Percentiles rank a stretch among this genome's conserved stretches.
Evolutionary conservation across 2,888 invertebrate species (phyloP).

Genomic region (Cyclophora albipunctata): DNA sequence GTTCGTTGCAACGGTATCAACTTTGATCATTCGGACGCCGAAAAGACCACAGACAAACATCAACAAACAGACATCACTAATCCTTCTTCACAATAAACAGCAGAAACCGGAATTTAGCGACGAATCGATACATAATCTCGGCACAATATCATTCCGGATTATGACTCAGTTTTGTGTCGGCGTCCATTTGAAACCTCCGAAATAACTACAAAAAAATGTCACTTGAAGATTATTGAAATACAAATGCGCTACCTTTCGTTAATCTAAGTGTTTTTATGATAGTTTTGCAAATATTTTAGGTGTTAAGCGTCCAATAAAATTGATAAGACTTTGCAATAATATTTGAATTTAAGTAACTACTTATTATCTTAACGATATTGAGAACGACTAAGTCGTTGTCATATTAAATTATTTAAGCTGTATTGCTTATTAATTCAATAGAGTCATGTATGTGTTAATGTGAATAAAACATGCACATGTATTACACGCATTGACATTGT

Average conservation of each 20-base stretch:
- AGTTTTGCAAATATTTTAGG: conserved; percentile 27
- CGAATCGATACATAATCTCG: conserved; percentile 59
- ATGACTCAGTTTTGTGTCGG: conserved; percentile 58
- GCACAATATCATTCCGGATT: conserved; percentile 63
- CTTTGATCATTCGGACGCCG: conserved; percentile 34
- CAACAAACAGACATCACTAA: conserved; percentile 56
- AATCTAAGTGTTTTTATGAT: conserved; percentile 22
- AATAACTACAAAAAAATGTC: conserved; percentile 28
- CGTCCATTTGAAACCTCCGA: conserved; percentile 39
- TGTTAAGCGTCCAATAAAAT: conserved; percentile 47
- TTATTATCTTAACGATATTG: no score
- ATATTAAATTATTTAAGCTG: no score
- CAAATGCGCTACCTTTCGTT: conserved; percentile 23
- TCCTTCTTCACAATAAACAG: conserved; percentile 57
- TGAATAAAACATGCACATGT: no score
- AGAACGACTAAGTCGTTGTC: no score
- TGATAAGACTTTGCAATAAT: conserved; percentile 29
- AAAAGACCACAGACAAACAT: conserved; percentile 42
- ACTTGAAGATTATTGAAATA: conserved; percentile 29
- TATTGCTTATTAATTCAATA: no score
- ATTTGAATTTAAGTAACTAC: no score
- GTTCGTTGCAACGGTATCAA: conserved; percentile 25
- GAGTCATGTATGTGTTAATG: no score
- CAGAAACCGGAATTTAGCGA: conserved; percentile 57
- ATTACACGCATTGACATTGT: no score